Base-by-base conservation (phyloP, 2,113 vertebrate species). In the Anas platyrhynchos region DNA sequence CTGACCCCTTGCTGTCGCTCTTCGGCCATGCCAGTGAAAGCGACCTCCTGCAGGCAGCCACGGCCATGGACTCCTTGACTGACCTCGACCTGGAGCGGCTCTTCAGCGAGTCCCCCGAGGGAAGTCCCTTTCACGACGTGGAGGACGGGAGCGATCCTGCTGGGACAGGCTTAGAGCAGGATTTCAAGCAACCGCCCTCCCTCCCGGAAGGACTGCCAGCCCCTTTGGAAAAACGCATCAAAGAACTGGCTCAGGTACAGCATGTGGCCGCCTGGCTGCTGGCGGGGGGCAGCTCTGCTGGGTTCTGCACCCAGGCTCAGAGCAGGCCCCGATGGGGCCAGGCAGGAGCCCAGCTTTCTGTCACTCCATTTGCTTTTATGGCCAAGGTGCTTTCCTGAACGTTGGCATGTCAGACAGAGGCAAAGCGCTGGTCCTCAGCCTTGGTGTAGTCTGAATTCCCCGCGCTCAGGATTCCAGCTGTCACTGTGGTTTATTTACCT, bases 61-160 rank as follows among this genome's bases (percentile, higher is more conserved):
- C 97, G 6, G 98, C 98, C 16, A 97, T 98, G 94, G 99, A 99
- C 91, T 97, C 97, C 0, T 93, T 99, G 71, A 98, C 89, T 0
- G 98, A 99, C 16, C 98, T 99, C 3, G 99, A 99, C 76, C 96
- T 99, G 76, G 99, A 99, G 80, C 97, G 97, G 55, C 97, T 99
- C 12, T 97, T 99, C 67, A 98, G 97, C 5, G 98, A 98, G 52
- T 98, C 98, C 65, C 98, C 98, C 0, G 98, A 97, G 85, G 96
- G 97, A 74, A 98, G 98, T 16, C 98, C 98, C 69, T 97, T 97
- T 50, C 94, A 74, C 1, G 98, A 98, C 6, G 83, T 89, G 93
- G 98, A 98, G 65, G 98, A 98, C 29, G 98, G 97, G 66, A 97
- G 97, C 0, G 94, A 98, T 59, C 91, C 96, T 6, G 77, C 83